These are phyloP conservation scores for Pampus argenteus DNA, from an alignment of 2,797 vertebrate genomes.

Conservation along the genomic window DNA sequence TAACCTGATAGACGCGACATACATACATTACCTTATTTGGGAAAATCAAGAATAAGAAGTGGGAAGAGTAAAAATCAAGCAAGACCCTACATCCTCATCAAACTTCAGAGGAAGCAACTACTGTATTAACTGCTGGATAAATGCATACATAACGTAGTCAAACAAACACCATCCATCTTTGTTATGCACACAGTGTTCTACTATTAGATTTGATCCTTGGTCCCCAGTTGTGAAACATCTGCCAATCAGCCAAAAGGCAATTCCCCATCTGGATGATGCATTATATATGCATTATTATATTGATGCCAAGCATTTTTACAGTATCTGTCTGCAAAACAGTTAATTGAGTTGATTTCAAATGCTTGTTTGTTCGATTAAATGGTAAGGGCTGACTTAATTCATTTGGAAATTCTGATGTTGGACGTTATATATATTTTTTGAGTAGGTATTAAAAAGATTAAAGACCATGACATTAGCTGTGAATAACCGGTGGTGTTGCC, in stretches of 20 bases:
- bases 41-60: not conserved
- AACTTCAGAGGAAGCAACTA: not conserved
- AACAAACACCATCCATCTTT: conserved; percentile 10
- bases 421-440: conserved; percentile 63
- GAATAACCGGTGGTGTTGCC: conserved; percentile 60
- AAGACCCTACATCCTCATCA: not conserved
- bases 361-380: conserved; percentile 65
- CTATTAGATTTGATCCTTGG: conserved; percentile 52
- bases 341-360: conserved; percentile 61
- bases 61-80: not conserved
- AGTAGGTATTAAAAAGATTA: conserved; percentile 72
- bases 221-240: conserved; percentile 62
- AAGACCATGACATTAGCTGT: conserved; percentile 71
- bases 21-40: not conserved
- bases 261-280: conserved; percentile 34
- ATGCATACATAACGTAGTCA: not conserved
- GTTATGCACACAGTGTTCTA: conserved; percentile 24
- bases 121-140: not conserved
- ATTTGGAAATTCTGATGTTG: conserved; percentile 56
- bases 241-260: conserved; percentile 56
- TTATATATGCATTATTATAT: conserved; percentile 42
- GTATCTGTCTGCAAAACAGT: conserved; percentile 55
- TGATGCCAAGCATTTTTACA: conserved; percentile 36
- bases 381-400: conserved; percentile 58
- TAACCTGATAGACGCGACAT: not conserved